phyloP scores from a whole-genome alignment of 1,140 invertebrate species.

The Drosophila repleta region DNA sequence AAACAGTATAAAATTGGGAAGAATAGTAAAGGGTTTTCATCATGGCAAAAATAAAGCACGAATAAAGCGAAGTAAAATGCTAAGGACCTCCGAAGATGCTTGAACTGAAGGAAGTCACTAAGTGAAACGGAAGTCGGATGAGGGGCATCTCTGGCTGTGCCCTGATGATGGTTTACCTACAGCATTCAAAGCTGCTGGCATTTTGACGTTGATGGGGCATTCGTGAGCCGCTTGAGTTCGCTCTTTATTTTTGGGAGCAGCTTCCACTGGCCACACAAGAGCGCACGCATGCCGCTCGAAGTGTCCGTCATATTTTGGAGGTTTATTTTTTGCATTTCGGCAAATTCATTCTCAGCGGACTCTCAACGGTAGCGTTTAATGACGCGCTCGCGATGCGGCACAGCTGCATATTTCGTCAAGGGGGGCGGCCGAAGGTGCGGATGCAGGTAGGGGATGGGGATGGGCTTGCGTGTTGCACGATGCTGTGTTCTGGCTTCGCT shows the following conservation, averaged over 20 bases:
- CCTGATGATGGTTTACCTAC: conserved; percentile 36
- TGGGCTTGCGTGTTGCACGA: conserved; percentile 43
- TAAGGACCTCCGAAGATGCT: background rate
- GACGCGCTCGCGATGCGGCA: conserved; percentile 16
- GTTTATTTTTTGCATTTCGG: conserved; percentile 7
- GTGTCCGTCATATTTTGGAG: conserved; percentile 62
- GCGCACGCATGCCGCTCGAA: conserved; percentile 24
- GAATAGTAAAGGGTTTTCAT: background rate
- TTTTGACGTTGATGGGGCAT: conserved; percentile 46
- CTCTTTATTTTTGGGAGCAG: conserved; percentile 38
- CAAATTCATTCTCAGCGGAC: conserved; percentile 58
- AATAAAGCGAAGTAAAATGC: background rate
- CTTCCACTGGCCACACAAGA: conserved; percentile 57
- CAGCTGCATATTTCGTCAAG: conserved; percentile 9
- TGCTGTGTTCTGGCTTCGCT: background rate
- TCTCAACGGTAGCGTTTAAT: conserved; percentile 69
- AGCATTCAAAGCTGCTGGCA: conserved; percentile 69
- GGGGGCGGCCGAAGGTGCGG: background rate
- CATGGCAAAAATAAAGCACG: background rate
- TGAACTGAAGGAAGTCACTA: conserved; percentile 1
- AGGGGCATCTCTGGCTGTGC: conserved; percentile 4
- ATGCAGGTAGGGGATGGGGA: background rate
- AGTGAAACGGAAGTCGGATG: conserved; percentile 64
- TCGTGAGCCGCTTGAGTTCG: conserved; percentile 25
- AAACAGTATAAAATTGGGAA: too few relatives aligned